Evolutionary conservation across 2,888 invertebrate genomes (phyloP), one percentile per base, ranked within the genome.

Genomic region (Chloroclysta siterata): DNA sequence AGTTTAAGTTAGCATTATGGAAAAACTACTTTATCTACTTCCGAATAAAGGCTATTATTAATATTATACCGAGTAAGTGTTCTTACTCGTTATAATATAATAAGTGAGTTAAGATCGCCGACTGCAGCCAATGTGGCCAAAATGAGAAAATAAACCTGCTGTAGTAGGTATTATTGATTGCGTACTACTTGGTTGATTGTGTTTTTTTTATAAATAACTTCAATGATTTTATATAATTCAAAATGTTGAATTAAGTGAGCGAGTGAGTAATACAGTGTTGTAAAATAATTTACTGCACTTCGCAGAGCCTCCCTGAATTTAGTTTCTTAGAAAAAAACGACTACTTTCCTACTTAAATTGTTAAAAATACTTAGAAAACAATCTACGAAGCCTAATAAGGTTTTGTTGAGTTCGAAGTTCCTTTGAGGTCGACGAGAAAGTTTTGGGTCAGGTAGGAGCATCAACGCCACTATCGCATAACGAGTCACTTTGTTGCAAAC

Each of bases 381-480:
- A 76, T 81, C 74, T 71, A 68, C 74, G 41, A 47, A 56, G 22
- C 56, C 74, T 79, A 78, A 79, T 79, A 75, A 62, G 70, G 72
- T 69, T 69, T 75, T 58, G 66, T 71, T 60, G 74, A 73, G 72
- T 71, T 65, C 66, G 69, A 66, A 69, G 70, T 74, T 79, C 75
- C 80, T 82, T 81, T 82, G 81, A 81, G 73, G 73, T 72, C 65
- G 72, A 70, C 72, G 75, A 66, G 70, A 82, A 86, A 85, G 72
- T 87, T 85, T 83, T 76, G 83, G 84, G 85, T 83, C 84, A 82
- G 84, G 81, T 79, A 78, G 74, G 74, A 77, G 68, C 78, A 76
- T 73, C 74, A 77, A 73, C 81, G 83, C 81, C 83, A 85, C 85
- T 85, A 86, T 85, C 81, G 82, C 83, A 83, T 85, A 85, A 82